phyloP scores from a whole-genome alignment of 2,888 invertebrate species.

The Acrocyrtus sp. region DNA sequence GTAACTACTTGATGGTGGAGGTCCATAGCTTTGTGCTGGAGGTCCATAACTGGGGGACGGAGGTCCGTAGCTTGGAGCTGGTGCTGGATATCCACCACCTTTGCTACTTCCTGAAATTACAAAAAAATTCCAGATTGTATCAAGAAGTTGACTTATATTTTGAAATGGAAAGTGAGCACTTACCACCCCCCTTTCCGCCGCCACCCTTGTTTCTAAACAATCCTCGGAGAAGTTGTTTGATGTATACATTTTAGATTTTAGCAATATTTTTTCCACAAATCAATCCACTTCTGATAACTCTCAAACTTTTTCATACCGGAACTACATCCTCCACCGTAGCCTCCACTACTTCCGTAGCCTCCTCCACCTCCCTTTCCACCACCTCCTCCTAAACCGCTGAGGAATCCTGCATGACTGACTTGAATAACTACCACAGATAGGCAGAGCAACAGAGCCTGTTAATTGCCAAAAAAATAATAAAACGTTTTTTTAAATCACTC shows the following conservation, averaged over 20 bases:
- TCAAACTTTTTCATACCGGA: conserved; percentile 1
- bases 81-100: not conserved
- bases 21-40: conserved; percentile 13
- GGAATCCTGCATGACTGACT: conserved; percentile 19
- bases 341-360: conserved; percentile 9
- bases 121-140: not conserved
- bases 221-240: conserved; percentile 41
- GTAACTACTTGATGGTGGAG: no score
- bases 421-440: conserved; percentile 49
- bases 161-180: not conserved
- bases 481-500: no score
- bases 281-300: not conserved
- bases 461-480: conserved; percentile 9
- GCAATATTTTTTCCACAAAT: not conserved
- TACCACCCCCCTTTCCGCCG: conserved; percentile 27
- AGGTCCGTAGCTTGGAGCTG: not conserved
- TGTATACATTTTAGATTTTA: not conserved
- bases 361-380: conserved; percentile 13
- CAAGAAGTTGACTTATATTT: not conserved
- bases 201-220: conserved; percentile 43
- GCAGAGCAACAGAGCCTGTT: conserved; percentile 42
- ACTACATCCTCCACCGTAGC: conserved; percentile 25
- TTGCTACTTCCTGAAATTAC: conserved; percentile 23
- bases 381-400: conserved; percentile 37
- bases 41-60: conserved; percentile 30